Base-by-base conservation (phyloP, 1,140 invertebrate genomes). In the Psix sp. region DNA sequence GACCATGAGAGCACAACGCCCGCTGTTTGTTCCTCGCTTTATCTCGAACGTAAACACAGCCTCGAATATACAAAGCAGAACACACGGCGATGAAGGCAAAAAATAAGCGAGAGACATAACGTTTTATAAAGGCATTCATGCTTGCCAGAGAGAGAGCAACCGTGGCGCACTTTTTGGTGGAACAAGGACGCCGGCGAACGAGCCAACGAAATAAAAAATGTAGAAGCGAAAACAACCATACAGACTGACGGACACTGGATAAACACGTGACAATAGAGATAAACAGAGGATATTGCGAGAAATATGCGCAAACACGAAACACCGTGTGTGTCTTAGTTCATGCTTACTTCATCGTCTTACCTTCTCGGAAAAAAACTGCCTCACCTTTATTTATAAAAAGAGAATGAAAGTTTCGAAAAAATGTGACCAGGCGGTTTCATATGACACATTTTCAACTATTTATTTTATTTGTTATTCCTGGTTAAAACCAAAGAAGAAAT, bases 251-350 rank as follows among this genome's bases (percentile, higher is more conserved):
- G 78, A 80, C 81, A 78, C 78, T 84, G 81, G 79, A 83, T 81
- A 84, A 84, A 84, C 83, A 84, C 78, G 78, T 68, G 79, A 83
- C 82, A 86, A 86, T 84, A 83, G 79, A 83, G 78, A 84, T 86
- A 86, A 86, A 84, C 80, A 84, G 80, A 83, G 81, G 82, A 82
- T 83, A 84, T 83, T 83, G 78, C 80, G 79, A 82, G 80, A 80
- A 84, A 84, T 84, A 84, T 83, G 76, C 82, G 77, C 82, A 81
- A 84, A 84, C 80, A 82, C 74, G 78, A 79, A 81, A 80, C 67
- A 72, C 68, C 57, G 56, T 43, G 62, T 75, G 56, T 48, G 38
- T 31, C 36, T 7, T 71, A 46, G 59, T 59, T 76, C 73, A 52
- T 74, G 63, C 46, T 29, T 29, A 29, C 39, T 43, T 15, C 46